Conservation (phyloP, 2,888 invertebrate species). For the Hylaea fasciaria region DNA sequence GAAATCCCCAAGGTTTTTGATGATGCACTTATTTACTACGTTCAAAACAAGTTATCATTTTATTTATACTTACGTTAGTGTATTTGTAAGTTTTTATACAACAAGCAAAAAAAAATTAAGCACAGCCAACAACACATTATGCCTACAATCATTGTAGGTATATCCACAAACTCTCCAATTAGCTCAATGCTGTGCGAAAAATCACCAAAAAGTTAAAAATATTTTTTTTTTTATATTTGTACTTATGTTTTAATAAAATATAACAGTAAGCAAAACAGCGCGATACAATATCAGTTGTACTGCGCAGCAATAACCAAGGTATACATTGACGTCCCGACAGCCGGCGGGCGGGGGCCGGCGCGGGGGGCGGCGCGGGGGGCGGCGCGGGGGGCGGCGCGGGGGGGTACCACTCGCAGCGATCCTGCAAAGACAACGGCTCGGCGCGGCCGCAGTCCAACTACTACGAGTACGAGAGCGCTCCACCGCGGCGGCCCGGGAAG, state of each 20-base stretch:
- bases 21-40: background rate
- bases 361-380: constrained; percentile 59
- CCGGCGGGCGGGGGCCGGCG: constrained; percentile 69
- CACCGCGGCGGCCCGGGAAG: constrained; percentile 77
- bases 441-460: constrained; percentile 91
- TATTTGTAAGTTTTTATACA: no score
- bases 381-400: no score
- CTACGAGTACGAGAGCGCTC: constrained; percentile 93
- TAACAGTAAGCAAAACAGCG: no score
- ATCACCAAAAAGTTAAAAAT: no score
- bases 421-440: constrained; percentile 82
- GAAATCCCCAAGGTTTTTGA: constrained; percentile 1
- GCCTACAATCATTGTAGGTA: no score
- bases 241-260: no score
- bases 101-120: background rate
- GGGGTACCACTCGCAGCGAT: constrained; percentile 86
- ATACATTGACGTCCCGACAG: constrained; percentile 55
- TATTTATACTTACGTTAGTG: no score
- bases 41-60: no score
- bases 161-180: no score
- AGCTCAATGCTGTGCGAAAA: no score
- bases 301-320: background rate
- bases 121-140: background rate
- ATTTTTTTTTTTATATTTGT: no score
- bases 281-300: no score